Base-by-base conservation (phyloP, 2,888 invertebrate species). In the Phyto melanocephala region DNA sequence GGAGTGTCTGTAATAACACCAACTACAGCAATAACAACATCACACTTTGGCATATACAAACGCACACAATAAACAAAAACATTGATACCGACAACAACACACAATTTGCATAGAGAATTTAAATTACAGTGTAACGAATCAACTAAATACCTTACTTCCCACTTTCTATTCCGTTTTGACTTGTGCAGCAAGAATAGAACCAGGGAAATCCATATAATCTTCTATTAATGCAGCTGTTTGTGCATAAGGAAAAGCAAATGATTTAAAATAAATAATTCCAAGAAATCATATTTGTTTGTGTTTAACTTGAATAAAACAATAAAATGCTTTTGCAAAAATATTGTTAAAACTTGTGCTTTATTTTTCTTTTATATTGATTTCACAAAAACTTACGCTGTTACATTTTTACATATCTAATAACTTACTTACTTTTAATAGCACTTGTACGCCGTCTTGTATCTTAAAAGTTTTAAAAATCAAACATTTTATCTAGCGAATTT, bases 1-100 rank as follows among this genome's bases (percentile, higher is more conserved):
- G 68, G 68, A 68, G 70, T 77, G 67, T 47, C 62, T 56, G 52
- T 72, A 52, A 62, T 72, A 72, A 52, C 58, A 71, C 47, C 37
- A 67, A 28, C 42, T 42, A 54, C 11, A 42, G 13, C 15, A 45
- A 54, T 22, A 28, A 33, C 28, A 74, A 60, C 37, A 60, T 33
- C 37, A 67, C 75, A 47, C 58, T 42, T 63, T 50, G 10, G 11
- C 50, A 62, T 35, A 45, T 15, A 58, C 28, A 20, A 22, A 8
- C 6, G 1, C 28, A 11, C 2, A 50, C 11, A 67, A 24, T 52
- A 40, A 50, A 52, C 50, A 67, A n/a, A n/a, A 67, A 40, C 58
- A 35, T 10, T 15, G n/a, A 24, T 7, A 37, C 11, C 17, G 11
- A 7, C 17, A 35, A n/a, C 20, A 22, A 33, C 40, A 37, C 22